Evolutionary conservation across 2,888 invertebrate genomes (phyloP).

Genomic region (Trachelus iudaicus): DNA sequence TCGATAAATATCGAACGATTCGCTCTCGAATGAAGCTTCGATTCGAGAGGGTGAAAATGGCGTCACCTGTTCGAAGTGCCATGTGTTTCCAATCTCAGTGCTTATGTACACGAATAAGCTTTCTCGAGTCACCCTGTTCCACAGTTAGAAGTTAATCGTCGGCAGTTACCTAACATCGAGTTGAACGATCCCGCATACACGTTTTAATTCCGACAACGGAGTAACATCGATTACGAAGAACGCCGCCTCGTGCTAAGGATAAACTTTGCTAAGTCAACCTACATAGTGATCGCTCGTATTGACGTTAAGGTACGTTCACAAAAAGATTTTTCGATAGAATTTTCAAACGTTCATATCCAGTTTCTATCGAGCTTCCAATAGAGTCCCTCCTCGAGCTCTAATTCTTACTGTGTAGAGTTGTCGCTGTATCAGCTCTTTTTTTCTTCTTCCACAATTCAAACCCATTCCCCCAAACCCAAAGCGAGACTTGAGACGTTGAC

Average conservation of each 20-base stretch:
- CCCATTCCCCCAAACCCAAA: background rate
- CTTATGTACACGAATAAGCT: background rate
- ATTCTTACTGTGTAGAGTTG: too few relatives aligned
- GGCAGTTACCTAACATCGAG: background rate
- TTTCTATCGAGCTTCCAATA: background rate
- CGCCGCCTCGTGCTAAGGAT: background rate
- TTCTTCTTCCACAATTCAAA: background rate
- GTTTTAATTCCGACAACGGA: background rate
- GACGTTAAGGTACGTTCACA: background rate
- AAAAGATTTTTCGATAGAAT: background rate
- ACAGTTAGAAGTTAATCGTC: background rate
- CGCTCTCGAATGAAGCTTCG: background rate
- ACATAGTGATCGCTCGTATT: background rate
- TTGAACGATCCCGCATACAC: background rate
- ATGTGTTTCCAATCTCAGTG: background rate
- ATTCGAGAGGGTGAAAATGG: background rate
- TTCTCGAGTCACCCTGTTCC: background rate
- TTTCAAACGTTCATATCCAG: background rate
- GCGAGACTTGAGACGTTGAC: background rate
- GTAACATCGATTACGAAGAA: background rate
- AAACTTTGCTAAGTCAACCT: background rate
- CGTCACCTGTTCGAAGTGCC: conserved; percentile 2
- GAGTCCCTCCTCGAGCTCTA: too few relatives aligned
- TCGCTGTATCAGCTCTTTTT: background rate
- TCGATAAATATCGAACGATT: background rate